Evolutionary conservation across 2,797 vertebrate genomes (phyloP), one percentile per base, ranked within the genome.

Genomic region (Coracias cyanogaster): DNA sequence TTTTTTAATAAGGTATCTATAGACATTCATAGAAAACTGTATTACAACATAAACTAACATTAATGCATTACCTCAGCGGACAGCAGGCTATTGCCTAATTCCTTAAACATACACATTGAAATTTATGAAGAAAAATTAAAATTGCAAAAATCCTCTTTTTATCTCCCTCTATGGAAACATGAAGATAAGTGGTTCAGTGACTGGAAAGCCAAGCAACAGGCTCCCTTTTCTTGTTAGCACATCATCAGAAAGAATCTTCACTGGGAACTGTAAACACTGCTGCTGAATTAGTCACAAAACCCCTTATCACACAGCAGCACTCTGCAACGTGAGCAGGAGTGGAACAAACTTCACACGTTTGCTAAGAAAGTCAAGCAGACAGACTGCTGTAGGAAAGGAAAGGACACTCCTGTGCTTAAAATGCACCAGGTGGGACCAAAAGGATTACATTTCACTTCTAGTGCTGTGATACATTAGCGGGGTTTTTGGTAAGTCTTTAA

Each of bases 31-130:
- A 71, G 5, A 60, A 48, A 70, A 83, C 78, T 41, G 65, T 22
- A 73, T 87, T 35, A 18, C 25, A 94, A 86, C 60, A 83, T 74
- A 72, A 86, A 95, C 61, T 85, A n/a, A 91, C 39, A 91, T 90
- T 78, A 82, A 90, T 31, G 67, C 45, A 48, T 85, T 93, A 89
- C 79, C 94, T 96, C 69, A 93, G 89, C n/a, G 41, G 54, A 74
- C 21, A 70, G 28, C 33, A 81, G 29, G 16, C 48, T 57, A 21
- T 20, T 33, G 37, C 31, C n/a, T 35, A 82, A 83, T 51, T 80
- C 67, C 71, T 90, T 82, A 86, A 80, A 77, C 25, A 91, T 1
- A 57, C 18, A 78, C 9, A 66, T 0, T 31, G n/a, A 86, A 58
- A 88, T 60, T 54, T 54, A 76, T 33, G 24, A 31, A 18, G 25